These are phyloP conservation scores for Ceyx margarethae DNA, from an alignment of 2,113 vertebrate species.

Conservation along the genomic window DNA sequence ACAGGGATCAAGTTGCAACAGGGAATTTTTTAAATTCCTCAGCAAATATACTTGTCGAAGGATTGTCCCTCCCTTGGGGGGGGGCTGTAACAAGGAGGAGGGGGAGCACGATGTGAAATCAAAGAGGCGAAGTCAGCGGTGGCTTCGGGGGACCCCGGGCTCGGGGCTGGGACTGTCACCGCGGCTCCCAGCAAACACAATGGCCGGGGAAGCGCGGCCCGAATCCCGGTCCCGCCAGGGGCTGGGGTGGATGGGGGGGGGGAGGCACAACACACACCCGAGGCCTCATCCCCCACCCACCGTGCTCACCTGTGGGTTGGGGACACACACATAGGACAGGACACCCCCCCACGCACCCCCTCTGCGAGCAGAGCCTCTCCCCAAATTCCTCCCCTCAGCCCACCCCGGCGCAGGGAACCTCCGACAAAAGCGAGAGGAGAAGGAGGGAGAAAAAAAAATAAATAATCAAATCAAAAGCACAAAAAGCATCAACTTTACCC, in stretches of 20 bases:
- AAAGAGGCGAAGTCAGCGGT: not conserved
- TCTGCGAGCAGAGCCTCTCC: not conserved
- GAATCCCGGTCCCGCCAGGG: not conserved
- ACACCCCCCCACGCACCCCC: not conserved
- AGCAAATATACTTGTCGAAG: conserved; percentile 89
- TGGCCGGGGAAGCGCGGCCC: not conserved
- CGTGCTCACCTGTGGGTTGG: not conserved
- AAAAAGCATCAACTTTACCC: conserved; percentile 67
- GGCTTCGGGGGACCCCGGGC: not conserved
- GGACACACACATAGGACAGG: not conserved
- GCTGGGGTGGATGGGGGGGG: not conserved
- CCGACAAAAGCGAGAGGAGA: not conserved
- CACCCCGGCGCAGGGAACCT: not conserved
- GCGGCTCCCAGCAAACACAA: not conserved
- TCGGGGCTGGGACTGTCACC: conserved; percentile 7
- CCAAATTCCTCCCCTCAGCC: not conserved
- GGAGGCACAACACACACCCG: not conserved
- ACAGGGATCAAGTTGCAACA: conserved; percentile 90
- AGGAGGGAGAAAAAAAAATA: rapidly evolving
- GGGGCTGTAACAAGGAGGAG: not conserved
- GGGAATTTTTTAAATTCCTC: conserved; percentile 90
- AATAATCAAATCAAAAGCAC: not conserved
- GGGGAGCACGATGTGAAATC: no score
- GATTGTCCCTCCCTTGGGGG: conserved; percentile 54
- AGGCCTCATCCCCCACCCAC: not conserved